Evolutionary conservation across 2,888 invertebrate species (phyloP).

Genomic region (Agonopterix heracliana): DNA sequence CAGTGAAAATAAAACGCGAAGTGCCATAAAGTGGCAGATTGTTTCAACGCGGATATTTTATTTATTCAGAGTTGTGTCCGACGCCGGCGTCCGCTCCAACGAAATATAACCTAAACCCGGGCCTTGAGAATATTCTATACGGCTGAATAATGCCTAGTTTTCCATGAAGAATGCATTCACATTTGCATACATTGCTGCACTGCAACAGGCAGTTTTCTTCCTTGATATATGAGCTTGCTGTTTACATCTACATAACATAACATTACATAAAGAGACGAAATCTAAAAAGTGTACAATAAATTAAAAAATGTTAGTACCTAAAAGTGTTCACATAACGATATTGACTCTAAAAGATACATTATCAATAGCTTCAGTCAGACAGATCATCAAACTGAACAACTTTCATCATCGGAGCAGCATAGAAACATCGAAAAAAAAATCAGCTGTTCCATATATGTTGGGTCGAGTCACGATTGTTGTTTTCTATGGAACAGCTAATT

Average conservation of each 20-base stretch:
- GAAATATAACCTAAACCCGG: slow-evolving; percentile 45
- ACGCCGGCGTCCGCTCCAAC: slow-evolving; percentile 30
- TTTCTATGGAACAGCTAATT: no score
- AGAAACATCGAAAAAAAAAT: no score
- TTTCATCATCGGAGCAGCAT: no score
- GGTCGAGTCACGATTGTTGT: no score
- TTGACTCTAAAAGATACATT: no score
- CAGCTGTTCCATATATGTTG: no score
- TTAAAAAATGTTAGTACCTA: no score
- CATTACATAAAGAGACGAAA: background rate
- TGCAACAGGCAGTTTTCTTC: slow-evolving; percentile 38
- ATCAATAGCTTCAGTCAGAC: no score
- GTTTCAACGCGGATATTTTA: slow-evolving; percentile 41
- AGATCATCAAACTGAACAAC: no score
- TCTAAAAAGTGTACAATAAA: no score
- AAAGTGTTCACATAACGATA: no score
- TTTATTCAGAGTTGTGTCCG: slow-evolving; percentile 46
- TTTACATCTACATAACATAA: background rate
- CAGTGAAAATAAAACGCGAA: no score
- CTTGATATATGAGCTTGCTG: background rate
- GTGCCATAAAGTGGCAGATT: slow-evolving; percentile 22
- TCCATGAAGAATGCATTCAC: slow-evolving; percentile 58
- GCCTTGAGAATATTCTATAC: slow-evolving; percentile 51
- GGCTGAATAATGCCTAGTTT: slow-evolving; percentile 54
- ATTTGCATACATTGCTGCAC: slow-evolving; percentile 41